These are phyloP conservation scores for Eupelmus urozonus DNA, from an alignment of 2,888 invertebrate genomes.

Conservation along the genomic window DNA sequence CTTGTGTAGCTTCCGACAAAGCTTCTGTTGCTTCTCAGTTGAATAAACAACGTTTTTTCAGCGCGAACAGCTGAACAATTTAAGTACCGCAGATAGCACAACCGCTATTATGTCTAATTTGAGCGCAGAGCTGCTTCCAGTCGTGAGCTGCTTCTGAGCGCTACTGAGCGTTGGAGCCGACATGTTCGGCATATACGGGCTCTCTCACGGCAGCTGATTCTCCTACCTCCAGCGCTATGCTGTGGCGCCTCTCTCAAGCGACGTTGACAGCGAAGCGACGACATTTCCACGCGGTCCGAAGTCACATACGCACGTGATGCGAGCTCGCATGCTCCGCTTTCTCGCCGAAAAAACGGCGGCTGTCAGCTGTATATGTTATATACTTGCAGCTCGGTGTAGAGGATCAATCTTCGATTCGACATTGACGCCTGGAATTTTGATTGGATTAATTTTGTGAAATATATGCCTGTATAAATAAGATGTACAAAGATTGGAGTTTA, in stretches of 20 bases:
- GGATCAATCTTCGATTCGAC: no score
- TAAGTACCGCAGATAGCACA: slow-evolving; percentile 82
- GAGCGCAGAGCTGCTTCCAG: slow-evolving; percentile 31
- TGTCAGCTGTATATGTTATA: no score
- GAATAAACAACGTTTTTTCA: slow-evolving; percentile 88
- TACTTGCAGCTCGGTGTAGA: no score
- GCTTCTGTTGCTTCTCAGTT: slow-evolving; percentile 87
- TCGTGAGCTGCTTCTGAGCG: slow-evolving; percentile 65
- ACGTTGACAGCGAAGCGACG: slow-evolving; percentile 58
- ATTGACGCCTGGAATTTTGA: no score
- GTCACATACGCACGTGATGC: slow-evolving; percentile 66
- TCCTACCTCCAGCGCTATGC: slow-evolving; percentile 29
- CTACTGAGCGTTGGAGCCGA: slow-evolving; percentile 69
- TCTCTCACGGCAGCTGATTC: background rate
- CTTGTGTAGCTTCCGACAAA: slow-evolving; percentile 89
- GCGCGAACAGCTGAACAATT: slow-evolving; percentile 85
- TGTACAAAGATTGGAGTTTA: no score
- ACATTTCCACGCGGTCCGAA: slow-evolving; percentile 65
- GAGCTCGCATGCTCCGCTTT: background rate
- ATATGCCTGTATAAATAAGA: no score
- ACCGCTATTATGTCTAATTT: slow-evolving; percentile 7
- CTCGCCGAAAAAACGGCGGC: no score
- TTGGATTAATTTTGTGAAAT: no score
- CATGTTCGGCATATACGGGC: slow-evolving; percentile 62
- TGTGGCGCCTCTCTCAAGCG: slow-evolving; percentile 18